Percentiles rank a stretch among this genome's conserved stretches.
These are phyloP conservation scores for Borostomias antarcticus DNA, from an alignment of 2,797 vertebrate species.

Conservation along the genomic window DNA sequence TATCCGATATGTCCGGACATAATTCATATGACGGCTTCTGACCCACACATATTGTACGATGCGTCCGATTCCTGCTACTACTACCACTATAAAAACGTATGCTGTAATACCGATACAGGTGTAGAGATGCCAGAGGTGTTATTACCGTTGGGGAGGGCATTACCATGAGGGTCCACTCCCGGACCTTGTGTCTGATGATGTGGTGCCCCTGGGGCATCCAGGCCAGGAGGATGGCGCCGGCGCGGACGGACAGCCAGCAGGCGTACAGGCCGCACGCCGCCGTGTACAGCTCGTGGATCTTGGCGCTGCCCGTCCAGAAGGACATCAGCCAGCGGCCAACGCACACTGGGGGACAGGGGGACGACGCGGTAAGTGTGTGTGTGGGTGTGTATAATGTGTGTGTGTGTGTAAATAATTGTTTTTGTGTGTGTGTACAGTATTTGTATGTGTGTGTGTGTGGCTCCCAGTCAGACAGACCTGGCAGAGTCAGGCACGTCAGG, in stretches of 20 bases:
- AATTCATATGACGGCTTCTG: too few relatives aligned
- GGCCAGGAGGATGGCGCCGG: conserved; percentile 89
- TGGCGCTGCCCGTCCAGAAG: conserved; percentile 97
- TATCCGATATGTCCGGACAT: too few relatives aligned
- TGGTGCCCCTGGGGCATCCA: conserved; percentile 98
- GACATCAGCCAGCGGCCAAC: conserved; percentile 98
- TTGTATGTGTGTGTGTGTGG: neutral
- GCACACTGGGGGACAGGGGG: neutral
- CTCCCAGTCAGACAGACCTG: too few relatives aligned
- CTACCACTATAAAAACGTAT: too few relatives aligned
- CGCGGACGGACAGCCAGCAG: conserved; percentile 96
- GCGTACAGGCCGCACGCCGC: conserved; percentile 97
- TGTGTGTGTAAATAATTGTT: neutral
- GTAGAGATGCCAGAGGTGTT: neutral
- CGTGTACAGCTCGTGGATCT: conserved; percentile 98
- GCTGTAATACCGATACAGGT: too few relatives aligned
- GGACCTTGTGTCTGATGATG: conserved; percentile 93
- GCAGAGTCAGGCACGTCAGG: conserved; percentile 92
- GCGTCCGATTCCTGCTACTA: too few relatives aligned
- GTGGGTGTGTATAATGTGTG: neutral
- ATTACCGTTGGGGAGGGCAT: neutral
- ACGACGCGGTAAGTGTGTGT: neutral
- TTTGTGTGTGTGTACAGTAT: neutral
- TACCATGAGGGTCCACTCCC: conserved; percentile 98
- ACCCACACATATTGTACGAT: too few relatives aligned